A percentile compares a stretch with the other conserved stretches of the same genome.
These are phyloP conservation scores for Grammomys surdaster DNA, from an alignment of 2,113 vertebrate species.

Conservation along the genomic window DNA sequence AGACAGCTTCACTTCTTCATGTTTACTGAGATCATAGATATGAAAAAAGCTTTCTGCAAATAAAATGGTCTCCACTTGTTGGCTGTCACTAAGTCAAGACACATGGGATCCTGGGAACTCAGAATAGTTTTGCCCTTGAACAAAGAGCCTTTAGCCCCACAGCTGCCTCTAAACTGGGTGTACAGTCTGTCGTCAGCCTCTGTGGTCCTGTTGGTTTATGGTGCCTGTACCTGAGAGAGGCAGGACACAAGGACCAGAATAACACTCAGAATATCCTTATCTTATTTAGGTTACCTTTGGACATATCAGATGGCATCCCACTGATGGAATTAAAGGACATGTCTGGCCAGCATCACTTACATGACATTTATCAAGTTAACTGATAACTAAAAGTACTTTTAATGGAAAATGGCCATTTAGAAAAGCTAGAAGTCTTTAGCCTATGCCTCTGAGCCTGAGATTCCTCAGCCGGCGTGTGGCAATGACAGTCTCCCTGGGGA, in stretches of 20 bases:
- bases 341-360: background rate
- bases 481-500: background rate
- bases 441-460: too few species aligned
- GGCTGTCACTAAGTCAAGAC: background rate
- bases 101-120: background rate
- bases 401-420: background rate
- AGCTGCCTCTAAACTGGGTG: background rate
- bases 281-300: background rate
- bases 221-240: background rate
- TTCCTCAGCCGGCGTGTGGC: background rate
- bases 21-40: background rate
- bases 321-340: background rate
- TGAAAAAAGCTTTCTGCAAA: background rate
- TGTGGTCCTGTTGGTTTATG: background rate
- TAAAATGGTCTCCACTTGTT: background rate
- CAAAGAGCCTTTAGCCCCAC: too few species aligned
- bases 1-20: background rate
- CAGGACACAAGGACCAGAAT: accelerated
- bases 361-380: background rate
- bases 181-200: background rate
- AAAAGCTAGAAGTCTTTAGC: background rate
- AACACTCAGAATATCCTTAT: background rate
- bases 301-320: too few species aligned
- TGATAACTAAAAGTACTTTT: background rate
- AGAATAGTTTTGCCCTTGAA: too few species aligned